Conservation (phyloP, 2,888 invertebrate species). For the Linyphia triangularis region DNA sequence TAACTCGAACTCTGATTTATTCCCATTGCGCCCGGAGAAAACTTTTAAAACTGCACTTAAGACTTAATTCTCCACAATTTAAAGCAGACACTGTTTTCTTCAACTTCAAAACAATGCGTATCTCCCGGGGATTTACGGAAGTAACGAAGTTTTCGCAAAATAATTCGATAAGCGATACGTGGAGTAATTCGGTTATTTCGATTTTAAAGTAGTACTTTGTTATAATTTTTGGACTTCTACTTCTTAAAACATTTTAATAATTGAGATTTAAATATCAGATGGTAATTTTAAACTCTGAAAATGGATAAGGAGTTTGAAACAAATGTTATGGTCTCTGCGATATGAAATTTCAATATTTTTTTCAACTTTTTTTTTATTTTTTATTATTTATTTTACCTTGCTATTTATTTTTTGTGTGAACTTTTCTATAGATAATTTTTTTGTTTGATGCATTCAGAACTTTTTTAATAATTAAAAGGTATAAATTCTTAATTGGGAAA, state of each 20-base stretch:
- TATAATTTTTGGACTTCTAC: conserved; percentile 6
- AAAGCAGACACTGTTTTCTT: conserved; percentile 50
- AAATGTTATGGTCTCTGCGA: conserved; percentile 44
- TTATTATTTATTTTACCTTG: neutral
- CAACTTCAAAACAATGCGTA: conserved; percentile 51
- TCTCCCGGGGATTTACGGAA: conserved; percentile 52
- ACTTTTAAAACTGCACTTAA: conserved; percentile 70
- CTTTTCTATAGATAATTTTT: too few relatives aligned
- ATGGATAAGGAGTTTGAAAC: conserved; percentile 22
- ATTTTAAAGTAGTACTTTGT: conserved; percentile 54
- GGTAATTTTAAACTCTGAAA: conserved; percentile 54
- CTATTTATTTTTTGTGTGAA: neutral
- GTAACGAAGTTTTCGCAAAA: conserved; percentile 66
- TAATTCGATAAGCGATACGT: conserved; percentile 64
- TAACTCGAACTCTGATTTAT: conserved; percentile 65
- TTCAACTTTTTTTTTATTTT: too few relatives aligned
- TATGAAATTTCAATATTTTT: neutral
- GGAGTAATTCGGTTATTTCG: conserved; percentile 70
- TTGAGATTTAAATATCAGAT: conserved; percentile 67
- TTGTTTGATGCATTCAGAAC: too few relatives aligned
- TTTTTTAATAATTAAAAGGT: too few relatives aligned
- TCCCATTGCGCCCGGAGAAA: conserved; percentile 53
- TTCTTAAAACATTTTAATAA: conserved; percentile 54
- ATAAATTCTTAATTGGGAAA: too few relatives aligned
- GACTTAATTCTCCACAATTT: conserved; percentile 67